phyloP scores from a whole-genome alignment of 2,797 vertebrate genomes.

The Epinephelus malabaricus region DNA sequence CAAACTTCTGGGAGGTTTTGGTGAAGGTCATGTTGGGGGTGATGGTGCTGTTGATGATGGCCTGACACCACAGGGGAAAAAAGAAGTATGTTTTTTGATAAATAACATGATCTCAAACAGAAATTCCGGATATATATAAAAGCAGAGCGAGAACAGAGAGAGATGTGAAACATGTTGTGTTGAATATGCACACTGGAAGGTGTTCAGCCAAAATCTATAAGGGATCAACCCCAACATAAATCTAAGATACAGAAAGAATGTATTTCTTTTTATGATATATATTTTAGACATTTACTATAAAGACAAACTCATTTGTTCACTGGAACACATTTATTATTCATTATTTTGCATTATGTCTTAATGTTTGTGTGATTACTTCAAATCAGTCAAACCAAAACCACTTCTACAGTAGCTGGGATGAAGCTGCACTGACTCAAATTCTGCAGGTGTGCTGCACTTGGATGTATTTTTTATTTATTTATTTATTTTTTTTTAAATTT shows the following conservation, averaged over 20 bases:
- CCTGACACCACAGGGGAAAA: conserved; percentile 78
- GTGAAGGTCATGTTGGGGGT: conserved; percentile 99
- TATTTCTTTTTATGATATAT: no score
- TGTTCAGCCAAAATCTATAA: not conserved
- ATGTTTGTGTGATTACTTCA: not conserved
- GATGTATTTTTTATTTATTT: no score
- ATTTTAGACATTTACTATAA: no score
- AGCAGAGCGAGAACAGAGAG: not conserved
- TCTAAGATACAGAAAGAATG: no score
- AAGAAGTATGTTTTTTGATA: not conserved
- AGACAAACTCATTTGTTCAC: not conserved
- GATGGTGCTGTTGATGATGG: conserved; percentile 98
- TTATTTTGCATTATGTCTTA: not conserved
- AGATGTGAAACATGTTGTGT: not conserved
- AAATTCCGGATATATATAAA: not conserved
- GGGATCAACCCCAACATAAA: no score
- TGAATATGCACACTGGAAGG: not conserved
- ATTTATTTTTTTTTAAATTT: no score
- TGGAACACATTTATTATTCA: not conserved
- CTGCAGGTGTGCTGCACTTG: not conserved
- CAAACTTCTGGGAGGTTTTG: conserved; percentile 97
- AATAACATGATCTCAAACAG: not conserved
- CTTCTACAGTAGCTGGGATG: not conserved
- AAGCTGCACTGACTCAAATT: not conserved
- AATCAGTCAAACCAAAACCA: not conserved